Percentiles rank a stretch among this genome's conserved stretches.
Conservation (phyloP, 2,888 invertebrate species). For the Xanthia togata region DNA sequence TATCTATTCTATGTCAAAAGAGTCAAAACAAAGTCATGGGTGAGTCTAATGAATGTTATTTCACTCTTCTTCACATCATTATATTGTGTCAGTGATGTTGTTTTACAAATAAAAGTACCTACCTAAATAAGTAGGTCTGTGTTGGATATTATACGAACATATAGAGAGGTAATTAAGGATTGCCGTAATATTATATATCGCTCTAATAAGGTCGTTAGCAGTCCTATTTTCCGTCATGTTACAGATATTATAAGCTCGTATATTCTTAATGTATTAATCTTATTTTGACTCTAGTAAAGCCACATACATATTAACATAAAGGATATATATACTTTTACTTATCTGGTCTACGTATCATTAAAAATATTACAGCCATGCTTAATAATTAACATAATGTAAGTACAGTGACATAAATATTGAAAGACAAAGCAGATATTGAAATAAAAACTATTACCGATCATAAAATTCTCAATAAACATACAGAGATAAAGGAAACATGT, state of each 20-base stretch:
- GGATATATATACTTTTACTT: neutral
- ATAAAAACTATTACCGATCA: slow-evolving; percentile 50
- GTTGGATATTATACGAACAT: neutral
- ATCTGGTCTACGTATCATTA: neutral
- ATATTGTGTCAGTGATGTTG: slow-evolving; percentile 27
- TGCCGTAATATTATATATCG: slow-evolving; percentile 27
- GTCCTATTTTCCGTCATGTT: slow-evolving; percentile 20
- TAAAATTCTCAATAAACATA: slow-evolving; percentile 54
- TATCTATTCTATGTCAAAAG: slow-evolving; percentile 5
- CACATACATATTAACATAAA: neutral
- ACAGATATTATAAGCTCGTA: slow-evolving; percentile 30
- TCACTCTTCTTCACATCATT: slow-evolving; percentile 48
- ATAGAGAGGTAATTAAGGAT: slow-evolving; percentile 28
- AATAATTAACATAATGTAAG: neutral
- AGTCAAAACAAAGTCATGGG: slow-evolving; percentile 62
- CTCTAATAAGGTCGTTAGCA: slow-evolving; percentile 42
- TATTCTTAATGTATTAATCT: slow-evolving; percentile 21
- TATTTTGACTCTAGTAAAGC: neutral
- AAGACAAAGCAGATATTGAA: too few relatives aligned
- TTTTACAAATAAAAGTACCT: slow-evolving; percentile 8
- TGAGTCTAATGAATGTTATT: slow-evolving; percentile 73
- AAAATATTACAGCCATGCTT: neutral
- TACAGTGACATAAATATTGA: neutral
- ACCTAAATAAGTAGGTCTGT: neutral
- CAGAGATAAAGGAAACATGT: slow-evolving; percentile 51